Percentiles rank a stretch among this genome's conserved stretches.
Conservation (phyloP, 2,113 vertebrate genomes). For the Trogon surrucura region DNA sequence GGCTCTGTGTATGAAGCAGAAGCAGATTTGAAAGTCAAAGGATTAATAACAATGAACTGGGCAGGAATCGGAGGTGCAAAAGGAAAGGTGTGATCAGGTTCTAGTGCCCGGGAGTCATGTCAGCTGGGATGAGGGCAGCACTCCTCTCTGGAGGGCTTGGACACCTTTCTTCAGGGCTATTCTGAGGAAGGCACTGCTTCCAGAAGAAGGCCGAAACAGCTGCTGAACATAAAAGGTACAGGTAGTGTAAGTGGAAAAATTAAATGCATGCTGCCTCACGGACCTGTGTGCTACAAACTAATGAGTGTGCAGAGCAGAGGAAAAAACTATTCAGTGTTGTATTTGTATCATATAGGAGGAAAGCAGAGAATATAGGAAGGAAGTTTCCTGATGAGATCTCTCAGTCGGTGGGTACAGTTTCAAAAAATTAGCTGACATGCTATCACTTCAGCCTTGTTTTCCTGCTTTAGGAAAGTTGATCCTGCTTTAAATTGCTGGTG, state of each 20-base stretch:
- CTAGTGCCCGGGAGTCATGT: background rate
- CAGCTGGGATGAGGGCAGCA: background rate
- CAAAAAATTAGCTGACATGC: background rate
- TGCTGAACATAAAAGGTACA: background rate
- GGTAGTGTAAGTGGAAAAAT: background rate
- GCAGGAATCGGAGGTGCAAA: background rate
- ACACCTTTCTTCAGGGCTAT: background rate
- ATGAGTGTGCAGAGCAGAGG: background rate
- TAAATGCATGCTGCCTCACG: background rate
- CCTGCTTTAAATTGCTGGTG: background rate
- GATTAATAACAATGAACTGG: background rate
- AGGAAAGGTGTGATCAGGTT: background rate
- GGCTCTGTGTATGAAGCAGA: background rate
- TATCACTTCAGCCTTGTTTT: background rate
- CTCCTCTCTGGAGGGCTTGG: background rate
- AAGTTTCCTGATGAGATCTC: background rate
- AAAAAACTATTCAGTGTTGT: background rate
- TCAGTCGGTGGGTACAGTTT: background rate
- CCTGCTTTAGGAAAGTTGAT: background rate
- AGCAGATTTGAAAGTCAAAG: background rate
- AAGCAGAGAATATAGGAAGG: background rate
- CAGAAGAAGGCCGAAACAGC: background rate
- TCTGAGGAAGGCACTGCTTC: background rate
- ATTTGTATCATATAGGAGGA: background rate
- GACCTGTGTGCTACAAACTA: background rate